phyloP scores from a whole-genome alignment of 2,113 vertebrate species.

The Dasyurus viverrinus region DNA sequence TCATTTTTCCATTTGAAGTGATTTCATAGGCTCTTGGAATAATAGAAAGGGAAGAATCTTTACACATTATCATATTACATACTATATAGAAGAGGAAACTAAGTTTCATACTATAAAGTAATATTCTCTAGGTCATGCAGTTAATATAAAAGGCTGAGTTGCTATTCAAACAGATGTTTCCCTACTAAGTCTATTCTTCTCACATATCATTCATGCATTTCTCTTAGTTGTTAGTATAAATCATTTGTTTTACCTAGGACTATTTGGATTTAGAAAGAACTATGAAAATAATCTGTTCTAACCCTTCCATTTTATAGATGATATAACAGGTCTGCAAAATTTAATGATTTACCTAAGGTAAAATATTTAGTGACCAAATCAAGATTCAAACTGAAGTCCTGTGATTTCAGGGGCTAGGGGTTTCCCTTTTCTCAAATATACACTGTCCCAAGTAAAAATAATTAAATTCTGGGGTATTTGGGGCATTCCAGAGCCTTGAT shows the following conservation, averaged over 20 bases:
- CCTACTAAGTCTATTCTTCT: background rate
- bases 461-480: background rate
- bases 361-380: background rate
- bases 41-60: background rate
- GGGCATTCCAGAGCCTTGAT: background rate
- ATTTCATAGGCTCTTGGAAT: background rate
- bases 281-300: background rate
- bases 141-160: background rate
- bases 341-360: background rate
- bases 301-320: background rate
- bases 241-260: background rate
- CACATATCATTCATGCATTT: background rate
- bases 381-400: background rate
- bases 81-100: background rate
- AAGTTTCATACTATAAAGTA: background rate
- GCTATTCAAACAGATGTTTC: background rate
- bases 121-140: background rate
- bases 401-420: background rate
- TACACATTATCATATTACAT: background rate
- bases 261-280: background rate
- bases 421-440: background rate
- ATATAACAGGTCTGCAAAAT: background rate
- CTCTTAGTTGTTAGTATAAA: background rate
- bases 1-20: background rate
- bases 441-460: background rate